These are phyloP conservation scores for Crotalus viridis DNA, from an alignment of 2,113 vertebrate genomes.

Conservation along the genomic window DNA sequence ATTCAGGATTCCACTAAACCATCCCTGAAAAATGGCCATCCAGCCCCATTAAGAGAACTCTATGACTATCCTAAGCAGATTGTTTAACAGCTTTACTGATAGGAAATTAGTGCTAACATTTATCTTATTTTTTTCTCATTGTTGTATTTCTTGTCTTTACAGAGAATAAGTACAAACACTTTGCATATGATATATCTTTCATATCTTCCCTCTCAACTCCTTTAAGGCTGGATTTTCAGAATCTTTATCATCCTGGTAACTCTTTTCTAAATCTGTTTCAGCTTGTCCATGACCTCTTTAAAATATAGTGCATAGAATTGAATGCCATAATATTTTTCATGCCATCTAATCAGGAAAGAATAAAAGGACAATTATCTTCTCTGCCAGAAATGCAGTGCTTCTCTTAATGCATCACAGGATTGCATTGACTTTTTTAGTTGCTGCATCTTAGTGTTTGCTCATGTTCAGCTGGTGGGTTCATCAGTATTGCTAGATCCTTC, in stretches of 20 bases:
- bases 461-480: neutral
- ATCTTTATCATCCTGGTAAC: neutral
- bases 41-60: neutral
- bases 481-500: neutral
- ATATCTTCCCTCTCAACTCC: neutral
- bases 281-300: neutral
- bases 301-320: neutral
- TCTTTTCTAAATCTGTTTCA: neutral
- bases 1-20: neutral
- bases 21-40: neutral
- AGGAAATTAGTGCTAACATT: neutral
- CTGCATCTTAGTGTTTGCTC: neutral
- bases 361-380: neutral
- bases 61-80: neutral
- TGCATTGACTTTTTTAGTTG: neutral
- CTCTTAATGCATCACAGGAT: neutral
- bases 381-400: neutral
- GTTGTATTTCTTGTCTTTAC: neutral
- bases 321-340: neutral
- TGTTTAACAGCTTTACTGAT: neutral
- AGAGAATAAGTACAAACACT: neutral
- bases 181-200: neutral
- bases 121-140: neutral
- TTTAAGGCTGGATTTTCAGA: neutral
- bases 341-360: neutral